Evolutionary conservation across 2,113 vertebrate genomes (phyloP).

Genomic region (Campylomormyrus numenius): DNA sequence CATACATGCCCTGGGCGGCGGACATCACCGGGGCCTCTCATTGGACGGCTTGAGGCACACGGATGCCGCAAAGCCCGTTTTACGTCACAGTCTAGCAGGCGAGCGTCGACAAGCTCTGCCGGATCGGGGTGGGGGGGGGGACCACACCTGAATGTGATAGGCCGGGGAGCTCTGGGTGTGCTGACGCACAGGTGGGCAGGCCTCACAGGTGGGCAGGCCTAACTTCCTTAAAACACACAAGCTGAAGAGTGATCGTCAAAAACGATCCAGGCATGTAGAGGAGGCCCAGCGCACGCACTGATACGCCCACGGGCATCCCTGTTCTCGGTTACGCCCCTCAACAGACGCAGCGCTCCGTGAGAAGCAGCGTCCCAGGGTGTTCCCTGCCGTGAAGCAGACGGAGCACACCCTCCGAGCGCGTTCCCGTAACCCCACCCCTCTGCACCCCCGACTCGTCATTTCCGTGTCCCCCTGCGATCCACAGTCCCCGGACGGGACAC

Average conservation of each 20-base stretch:
- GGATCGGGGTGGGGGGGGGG: constrained; percentile 1
- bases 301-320: not conserved
- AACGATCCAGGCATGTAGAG: not conserved
- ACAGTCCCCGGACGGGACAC: not conserved
- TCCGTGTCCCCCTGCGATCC: not conserved
- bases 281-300: not conserved
- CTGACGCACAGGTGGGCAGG: constrained; percentile 25
- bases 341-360: not conserved
- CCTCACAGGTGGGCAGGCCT: constrained; percentile 23
- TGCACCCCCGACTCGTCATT: not conserved
- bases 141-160: constrained; percentile 7
- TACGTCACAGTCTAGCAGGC: not conserved
- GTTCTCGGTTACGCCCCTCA: not conserved
- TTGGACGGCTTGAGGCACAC: constrained; percentile 5
- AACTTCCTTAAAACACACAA: constrained; percentile 12
- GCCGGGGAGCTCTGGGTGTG: constrained; percentile 15
- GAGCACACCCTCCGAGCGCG: not conserved
- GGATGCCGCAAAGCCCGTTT: not conserved
- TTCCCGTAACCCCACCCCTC: not conserved
- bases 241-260: constrained; percentile 24
- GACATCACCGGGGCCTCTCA: constrained; percentile 5
- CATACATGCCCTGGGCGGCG: not conserved
- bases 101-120: constrained; percentile 6
- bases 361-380: not conserved
- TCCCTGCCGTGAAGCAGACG: not conserved